Conservation (phyloP, 2,113 vertebrate genomes). For the Indicator maculatus region DNA sequence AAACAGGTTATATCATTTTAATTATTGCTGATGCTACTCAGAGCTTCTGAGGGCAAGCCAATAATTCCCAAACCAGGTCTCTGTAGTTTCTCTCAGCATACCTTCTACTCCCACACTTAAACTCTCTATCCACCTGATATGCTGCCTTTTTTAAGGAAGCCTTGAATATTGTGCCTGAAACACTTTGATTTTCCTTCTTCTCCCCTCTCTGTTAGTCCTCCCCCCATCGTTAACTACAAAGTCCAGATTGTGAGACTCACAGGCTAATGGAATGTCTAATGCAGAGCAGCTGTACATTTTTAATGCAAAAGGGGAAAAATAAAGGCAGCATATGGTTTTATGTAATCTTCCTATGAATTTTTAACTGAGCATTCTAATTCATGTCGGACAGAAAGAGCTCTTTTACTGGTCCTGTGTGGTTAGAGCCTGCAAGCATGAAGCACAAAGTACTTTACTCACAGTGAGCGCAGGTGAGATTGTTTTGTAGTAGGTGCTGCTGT, state of each 20-base stretch:
- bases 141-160: neutral
- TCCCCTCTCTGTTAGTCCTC: neutral
- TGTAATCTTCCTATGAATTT: constrained; percentile 73
- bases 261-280: constrained; percentile 57
- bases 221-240: neutral
- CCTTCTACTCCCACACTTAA: neutral
- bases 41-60: constrained; percentile 52
- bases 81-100: neutral
- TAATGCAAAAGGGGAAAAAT: constrained; percentile 68
- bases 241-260: constrained; percentile 19
- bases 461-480: neutral
- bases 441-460: neutral
- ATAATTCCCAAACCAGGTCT: constrained; percentile 33
- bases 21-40: constrained; percentile 71
- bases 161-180: neutral
- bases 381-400: constrained; percentile 50
- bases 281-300: constrained; percentile 71
- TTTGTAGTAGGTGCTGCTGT: neutral
- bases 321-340: constrained; percentile 77
- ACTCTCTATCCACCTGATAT: neutral
- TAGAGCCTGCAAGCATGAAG: neutral
- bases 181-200: neutral
- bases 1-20: constrained; percentile 74
- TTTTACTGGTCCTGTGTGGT: constrained; percentile 55
- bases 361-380: constrained; percentile 73